Evolutionary conservation across 2,113 vertebrate species (phyloP).

Genomic region (Saguinus midas): DNA sequence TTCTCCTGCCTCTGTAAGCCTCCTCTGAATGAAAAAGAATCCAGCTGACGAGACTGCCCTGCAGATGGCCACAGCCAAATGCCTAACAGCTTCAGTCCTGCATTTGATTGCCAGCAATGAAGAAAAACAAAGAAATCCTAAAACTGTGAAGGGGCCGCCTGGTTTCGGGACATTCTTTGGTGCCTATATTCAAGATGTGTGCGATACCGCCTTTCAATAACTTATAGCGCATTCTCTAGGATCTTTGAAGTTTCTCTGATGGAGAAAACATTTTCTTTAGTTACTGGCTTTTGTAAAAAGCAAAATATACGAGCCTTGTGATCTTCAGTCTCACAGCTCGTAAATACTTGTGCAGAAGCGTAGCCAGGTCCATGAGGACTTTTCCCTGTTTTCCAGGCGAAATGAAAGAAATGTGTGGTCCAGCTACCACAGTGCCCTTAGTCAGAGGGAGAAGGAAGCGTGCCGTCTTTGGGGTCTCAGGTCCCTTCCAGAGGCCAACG

Average conservation of each 20-base stretch:
- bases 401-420: background rate
- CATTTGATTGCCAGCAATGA: background rate
- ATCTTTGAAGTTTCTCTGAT: slow-evolving; percentile 74
- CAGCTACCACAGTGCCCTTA: background rate
- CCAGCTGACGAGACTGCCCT: background rate
- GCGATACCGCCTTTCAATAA: background rate
- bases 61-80: slow-evolving; percentile 61
- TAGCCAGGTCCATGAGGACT: background rate
- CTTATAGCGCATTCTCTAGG: background rate
- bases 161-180: background rate
- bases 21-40: slow-evolving; percentile 21
- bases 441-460: fast-evolving
- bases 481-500: background rate
- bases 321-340: slow-evolving; percentile 60
- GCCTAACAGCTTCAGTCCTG: slow-evolving; percentile 28
- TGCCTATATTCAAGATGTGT: slow-evolving; percentile 51
- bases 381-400: background rate
- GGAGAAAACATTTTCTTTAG: slow-evolving; percentile 72
- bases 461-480: background rate
- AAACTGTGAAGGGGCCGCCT: background rate
- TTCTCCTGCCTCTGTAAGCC: background rate
- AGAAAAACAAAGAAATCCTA: slow-evolving; percentile 31
- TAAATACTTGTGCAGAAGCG: slow-evolving; percentile 59
- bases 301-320: slow-evolving; percentile 53
- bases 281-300: slow-evolving; percentile 52